Evolutionary conservation across 2,113 vertebrate species (phyloP).

Genomic region (Pterocles gutturalis): DNA sequence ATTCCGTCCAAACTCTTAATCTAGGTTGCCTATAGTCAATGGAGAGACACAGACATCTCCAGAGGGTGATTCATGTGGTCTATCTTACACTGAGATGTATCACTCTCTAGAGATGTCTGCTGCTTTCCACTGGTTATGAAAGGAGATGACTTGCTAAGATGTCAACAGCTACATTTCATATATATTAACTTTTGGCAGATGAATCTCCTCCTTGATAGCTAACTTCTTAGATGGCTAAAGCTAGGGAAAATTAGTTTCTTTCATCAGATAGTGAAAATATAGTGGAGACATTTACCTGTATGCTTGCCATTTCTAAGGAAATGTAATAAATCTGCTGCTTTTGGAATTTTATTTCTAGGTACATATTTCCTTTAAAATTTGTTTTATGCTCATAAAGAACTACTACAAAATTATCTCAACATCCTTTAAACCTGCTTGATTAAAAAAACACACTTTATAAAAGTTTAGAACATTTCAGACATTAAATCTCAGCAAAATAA

Average conservation of each 20-base stretch:
- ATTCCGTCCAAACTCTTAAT: not conserved
- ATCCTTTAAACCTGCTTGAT: not conserved
- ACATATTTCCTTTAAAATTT: not conserved
- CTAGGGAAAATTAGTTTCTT: not conserved
- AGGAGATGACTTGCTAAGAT: not conserved
- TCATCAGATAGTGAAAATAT: not conserved
- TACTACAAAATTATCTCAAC: not conserved
- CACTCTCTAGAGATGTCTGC: not conserved
- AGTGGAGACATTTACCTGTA: not conserved
- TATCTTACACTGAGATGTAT: not conserved
- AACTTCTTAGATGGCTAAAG: not conserved
- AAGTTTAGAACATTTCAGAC: not conserved
- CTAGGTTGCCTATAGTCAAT: not conserved
- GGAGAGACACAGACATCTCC: not conserved
- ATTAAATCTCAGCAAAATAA: not conserved
- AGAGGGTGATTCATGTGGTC: not conserved
- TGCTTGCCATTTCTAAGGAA: not conserved
- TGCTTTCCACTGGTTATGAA: slow-evolving; percentile 35
- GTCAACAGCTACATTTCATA: not conserved
- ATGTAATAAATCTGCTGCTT: not conserved
- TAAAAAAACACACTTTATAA: not conserved
- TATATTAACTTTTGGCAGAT: not conserved
- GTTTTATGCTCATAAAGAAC: not conserved
- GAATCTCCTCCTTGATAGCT: not conserved
- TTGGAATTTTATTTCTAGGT: not conserved